These are phyloP conservation scores for Trilocha varians DNA, from an alignment of 2,888 invertebrate genomes.

Conservation along the genomic window DNA sequence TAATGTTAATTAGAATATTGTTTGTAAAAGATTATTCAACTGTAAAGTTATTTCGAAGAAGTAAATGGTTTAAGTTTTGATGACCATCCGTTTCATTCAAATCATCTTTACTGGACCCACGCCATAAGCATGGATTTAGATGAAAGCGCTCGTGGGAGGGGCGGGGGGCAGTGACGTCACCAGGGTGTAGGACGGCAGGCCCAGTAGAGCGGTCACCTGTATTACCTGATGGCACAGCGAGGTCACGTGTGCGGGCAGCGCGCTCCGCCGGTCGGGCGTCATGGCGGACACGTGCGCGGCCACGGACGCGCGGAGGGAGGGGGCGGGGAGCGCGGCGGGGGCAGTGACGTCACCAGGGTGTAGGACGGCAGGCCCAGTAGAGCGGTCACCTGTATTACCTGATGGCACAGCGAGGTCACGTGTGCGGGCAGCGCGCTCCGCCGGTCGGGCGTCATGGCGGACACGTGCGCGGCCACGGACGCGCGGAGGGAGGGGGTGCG, in stretches of 20 bases:
- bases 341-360: neutral
- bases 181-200: neutral
- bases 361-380: neutral
- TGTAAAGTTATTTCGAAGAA: too few relatives aligned
- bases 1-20: too few relatives aligned
- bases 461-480: conserved; percentile 18
- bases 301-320: too few relatives aligned
- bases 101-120: too few relatives aligned
- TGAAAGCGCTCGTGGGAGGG: too few relatives aligned
- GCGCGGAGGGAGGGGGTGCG: conserved; percentile 10
- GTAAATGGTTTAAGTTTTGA: too few relatives aligned
- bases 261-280: conserved; percentile 10
- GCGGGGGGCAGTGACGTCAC: neutral
- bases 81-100: too few relatives aligned
- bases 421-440: conserved; percentile 6
- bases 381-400: conserved; percentile 1
- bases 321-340: conserved; percentile 8
- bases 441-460: conserved; percentile 11
- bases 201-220: neutral
- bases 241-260: conserved; percentile 4
- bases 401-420: conserved; percentile 8
- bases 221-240: conserved; percentile 10
- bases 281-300: conserved; percentile 16
- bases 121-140: too few relatives aligned
- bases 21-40: too few relatives aligned